A percentile compares a stretch with the other conserved stretches of the same genome.
These are phyloP conservation scores for Tuta absoluta DNA, from an alignment of 2,888 invertebrate genomes.

Conservation along the genomic window DNA sequence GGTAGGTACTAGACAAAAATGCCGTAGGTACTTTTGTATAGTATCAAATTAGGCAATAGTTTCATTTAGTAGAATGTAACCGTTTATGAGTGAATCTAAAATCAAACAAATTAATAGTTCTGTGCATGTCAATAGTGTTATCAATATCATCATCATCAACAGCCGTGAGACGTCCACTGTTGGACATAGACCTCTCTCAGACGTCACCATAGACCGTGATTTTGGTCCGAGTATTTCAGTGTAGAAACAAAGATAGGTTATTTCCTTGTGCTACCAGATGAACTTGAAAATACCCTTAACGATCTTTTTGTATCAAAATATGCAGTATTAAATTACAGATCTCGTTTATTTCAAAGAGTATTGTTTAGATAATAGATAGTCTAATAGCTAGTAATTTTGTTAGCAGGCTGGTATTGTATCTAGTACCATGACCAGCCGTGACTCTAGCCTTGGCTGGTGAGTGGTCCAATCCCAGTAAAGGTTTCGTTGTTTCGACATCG, in stretches of 20 bases:
- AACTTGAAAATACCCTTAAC: neutral
- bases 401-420: constrained; percentile 42
- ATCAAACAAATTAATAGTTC: too few species aligned
- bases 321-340: neutral
- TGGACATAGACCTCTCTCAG: too few species aligned
- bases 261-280: neutral
- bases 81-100: neutral
- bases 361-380: constrained; percentile 1
- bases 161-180: too few species aligned
- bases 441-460: constrained; percentile 73
- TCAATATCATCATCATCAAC: too few species aligned
- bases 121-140: too few species aligned
- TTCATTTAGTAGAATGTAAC: neutral
- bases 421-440: constrained; percentile 72
- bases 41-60: constrained; percentile 1
- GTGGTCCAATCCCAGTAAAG: constrained; percentile 63
- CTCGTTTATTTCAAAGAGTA: neutral
- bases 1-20: neutral
- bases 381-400: constrained; percentile 24
- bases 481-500: constrained; percentile 58
- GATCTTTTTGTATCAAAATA: neutral
- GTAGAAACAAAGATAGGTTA: neutral
- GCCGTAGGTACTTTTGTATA: too few species aligned
- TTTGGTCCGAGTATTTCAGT: too few species aligned
- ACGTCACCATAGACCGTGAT: too few species aligned